Conservation (phyloP, 1,140 invertebrate genomes). For the Ditylenchus dipsaci region DNA sequence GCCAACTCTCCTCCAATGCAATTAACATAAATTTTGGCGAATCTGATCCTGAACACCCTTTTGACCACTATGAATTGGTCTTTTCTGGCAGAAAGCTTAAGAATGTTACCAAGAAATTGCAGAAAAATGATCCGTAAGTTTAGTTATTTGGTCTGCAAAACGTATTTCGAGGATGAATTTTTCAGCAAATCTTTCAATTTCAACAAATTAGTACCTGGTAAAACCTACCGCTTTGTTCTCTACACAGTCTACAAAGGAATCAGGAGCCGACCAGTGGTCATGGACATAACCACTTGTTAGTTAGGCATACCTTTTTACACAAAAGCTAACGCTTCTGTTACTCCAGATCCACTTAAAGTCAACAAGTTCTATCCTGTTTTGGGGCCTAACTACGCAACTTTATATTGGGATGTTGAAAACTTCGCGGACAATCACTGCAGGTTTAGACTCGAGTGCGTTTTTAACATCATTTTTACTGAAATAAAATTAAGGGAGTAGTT, state of each 20-base stretch:
- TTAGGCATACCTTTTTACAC: neutral
- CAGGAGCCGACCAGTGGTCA: constrained; percentile 47
- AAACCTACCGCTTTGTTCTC: constrained; percentile 50
- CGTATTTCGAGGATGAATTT: neutral
- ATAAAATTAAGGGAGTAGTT: neutral
- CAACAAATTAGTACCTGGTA: constrained; percentile 56
- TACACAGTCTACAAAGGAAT: constrained; percentile 54
- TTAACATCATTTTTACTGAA: neutral
- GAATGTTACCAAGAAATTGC: constrained; percentile 52
- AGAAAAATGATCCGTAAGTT: constrained; percentile 50
- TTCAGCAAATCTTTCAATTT: constrained; percentile 57
- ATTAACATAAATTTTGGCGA: constrained; percentile 58
- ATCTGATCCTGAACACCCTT: constrained; percentile 52
- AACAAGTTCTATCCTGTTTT: constrained; percentile 49
- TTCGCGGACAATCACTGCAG: constrained; percentile 50
- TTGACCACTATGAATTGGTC: constrained; percentile 50
- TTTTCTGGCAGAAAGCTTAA: constrained; percentile 36
- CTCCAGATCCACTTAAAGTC: constrained; percentile 54
- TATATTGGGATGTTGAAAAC: constrained; percentile 55
- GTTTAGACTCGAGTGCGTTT: constrained; percentile 48
- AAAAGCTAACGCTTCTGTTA: neutral
- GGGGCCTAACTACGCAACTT: constrained; percentile 47
- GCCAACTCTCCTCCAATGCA: constrained; percentile 52
- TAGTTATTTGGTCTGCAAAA: neutral
- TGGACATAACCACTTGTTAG: constrained; percentile 52